These are phyloP conservation scores for Trematomus loennbergii DNA, from an alignment of 2,113 vertebrate genomes.

Conservation along the genomic window DNA sequence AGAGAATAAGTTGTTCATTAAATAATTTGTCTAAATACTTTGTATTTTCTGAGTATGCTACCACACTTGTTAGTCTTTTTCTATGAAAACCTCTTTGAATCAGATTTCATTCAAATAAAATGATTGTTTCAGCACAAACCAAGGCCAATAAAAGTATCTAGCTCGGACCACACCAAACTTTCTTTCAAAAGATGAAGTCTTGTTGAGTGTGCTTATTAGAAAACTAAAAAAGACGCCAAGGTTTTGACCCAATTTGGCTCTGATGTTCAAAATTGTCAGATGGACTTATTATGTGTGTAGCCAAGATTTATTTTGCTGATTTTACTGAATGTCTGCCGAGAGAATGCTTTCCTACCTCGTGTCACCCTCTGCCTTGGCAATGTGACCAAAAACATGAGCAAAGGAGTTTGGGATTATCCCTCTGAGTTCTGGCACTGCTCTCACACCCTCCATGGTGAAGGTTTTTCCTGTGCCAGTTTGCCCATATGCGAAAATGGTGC, in stretches of 20 bases:
- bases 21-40: not conserved
- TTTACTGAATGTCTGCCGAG: not conserved
- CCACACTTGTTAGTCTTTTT: no score
- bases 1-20: not conserved
- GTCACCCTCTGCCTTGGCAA: conserved; percentile 98
- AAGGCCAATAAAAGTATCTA: not conserved
- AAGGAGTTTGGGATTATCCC: conserved; percentile 99
- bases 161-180: not conserved
- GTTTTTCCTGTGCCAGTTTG: conserved; percentile 99
- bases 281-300: not conserved
- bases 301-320: not conserved
- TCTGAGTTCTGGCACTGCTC: conserved; percentile 96
- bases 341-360: conserved; percentile 86
- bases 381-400: conserved; percentile 98
- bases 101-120: not conserved
- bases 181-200: not conserved
- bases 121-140: not conserved
- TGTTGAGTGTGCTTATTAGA: not conserved
- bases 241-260: not conserved
- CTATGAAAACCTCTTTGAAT: not conserved
- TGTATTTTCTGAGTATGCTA: not conserved
- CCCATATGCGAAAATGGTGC: conserved; percentile 99
- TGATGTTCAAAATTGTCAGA: not conserved
- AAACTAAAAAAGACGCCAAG: not conserved
- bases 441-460: conserved; percentile 98